phyloP scores from a whole-genome alignment of 2,888 invertebrate species.

The Xestobium rufovillosum region DNA sequence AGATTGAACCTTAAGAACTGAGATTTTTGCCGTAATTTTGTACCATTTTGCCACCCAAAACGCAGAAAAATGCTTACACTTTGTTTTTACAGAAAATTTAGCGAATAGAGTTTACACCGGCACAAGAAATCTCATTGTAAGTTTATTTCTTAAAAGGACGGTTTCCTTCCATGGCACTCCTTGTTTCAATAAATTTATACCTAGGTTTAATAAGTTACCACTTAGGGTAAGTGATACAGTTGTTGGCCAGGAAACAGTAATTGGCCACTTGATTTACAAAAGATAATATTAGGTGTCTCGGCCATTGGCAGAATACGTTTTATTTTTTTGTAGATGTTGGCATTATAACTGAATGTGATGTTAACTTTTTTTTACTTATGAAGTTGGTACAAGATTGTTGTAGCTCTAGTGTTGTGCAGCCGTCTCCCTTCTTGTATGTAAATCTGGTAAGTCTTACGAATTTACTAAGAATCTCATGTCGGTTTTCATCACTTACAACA shows the following conservation, averaged over 20 bases:
- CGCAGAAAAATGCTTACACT: no score
- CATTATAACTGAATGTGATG: slow-evolving; percentile 1
- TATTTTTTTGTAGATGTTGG: not conserved
- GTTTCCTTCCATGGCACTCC: no score
- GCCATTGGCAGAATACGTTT: slow-evolving; percentile 1
- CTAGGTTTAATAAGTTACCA: no score
- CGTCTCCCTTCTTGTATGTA: not conserved
- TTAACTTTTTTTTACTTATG: not conserved
- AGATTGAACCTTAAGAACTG: no score
- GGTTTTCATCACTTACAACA: slow-evolving; percentile 2
- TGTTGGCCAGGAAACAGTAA: slow-evolving; percentile 8
- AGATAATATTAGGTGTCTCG: not conserved
- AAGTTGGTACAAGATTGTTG: slow-evolving; percentile 1
- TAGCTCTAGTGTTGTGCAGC: not conserved
- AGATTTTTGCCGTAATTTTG: no score
- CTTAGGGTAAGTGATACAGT: slow-evolving; percentile 9
- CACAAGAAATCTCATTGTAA: no score
- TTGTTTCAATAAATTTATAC: no score
- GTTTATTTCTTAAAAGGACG: no score
- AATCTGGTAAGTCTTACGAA: slow-evolving; percentile 2
- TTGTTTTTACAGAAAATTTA: no score
- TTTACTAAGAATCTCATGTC: slow-evolving; percentile 4
- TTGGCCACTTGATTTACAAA: slow-evolving; percentile 4
- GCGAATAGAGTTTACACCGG: no score
- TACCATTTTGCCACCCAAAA: no score